A percentile compares a stretch with the other conserved stretches of the same genome.
Conservation (phyloP, 2,888 invertebrate genomes). For the Tolmerus cingulatus region DNA sequence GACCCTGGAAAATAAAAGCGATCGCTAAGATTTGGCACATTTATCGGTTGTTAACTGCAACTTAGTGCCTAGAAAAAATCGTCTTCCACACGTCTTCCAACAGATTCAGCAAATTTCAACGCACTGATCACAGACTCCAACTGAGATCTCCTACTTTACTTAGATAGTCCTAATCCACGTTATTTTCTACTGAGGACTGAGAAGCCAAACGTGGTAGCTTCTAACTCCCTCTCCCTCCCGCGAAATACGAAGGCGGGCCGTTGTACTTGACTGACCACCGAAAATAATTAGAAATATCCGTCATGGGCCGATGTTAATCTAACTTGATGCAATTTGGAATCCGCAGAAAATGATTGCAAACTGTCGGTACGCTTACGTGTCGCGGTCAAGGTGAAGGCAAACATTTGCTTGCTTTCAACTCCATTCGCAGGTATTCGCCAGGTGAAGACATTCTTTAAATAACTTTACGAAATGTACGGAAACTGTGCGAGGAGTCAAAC, state of each 20-base stretch:
- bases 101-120: background rate
- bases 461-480: background rate
- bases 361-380: background rate
- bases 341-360: background rate
- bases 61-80: background rate
- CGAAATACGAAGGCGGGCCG: background rate
- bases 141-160: background rate
- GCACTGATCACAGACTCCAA: background rate
- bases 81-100: background rate
- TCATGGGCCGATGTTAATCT: background rate
- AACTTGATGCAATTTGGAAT: background rate
- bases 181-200: background rate
- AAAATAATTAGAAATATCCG: conserved; percentile 17
- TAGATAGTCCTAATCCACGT: background rate
- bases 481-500: background rate
- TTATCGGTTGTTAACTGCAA: background rate
- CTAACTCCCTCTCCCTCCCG: background rate
- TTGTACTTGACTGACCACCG: background rate
- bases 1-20: conserved; percentile 56
- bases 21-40: background rate
- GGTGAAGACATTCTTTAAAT: background rate
- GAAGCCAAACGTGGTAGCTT: background rate
- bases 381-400: background rate
- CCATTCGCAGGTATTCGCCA: background rate
- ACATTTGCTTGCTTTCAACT: background rate